Base-by-base conservation (phyloP, 1,140 invertebrate genomes). In the Steinernema khuongi region DNA sequence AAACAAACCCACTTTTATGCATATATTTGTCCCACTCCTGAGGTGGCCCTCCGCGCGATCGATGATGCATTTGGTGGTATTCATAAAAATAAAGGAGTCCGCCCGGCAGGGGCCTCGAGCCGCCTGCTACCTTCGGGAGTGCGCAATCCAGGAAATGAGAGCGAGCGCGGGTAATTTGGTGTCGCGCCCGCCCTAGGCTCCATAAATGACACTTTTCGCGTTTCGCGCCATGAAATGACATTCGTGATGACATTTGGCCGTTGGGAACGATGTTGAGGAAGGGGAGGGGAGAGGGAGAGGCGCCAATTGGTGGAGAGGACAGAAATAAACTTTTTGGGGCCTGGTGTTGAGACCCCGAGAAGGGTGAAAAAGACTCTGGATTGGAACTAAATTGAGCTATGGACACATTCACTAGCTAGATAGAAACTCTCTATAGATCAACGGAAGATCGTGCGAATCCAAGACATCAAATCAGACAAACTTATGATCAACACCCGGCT, bases 41-140 rank as follows among this genome's bases (percentile, higher is more conserved):
- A 7, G 36, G 50, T 22, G 50, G 50, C 50, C 50, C 50, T 17
- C 50, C 50, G 22, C 50, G 22, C 50, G 50, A 60, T 60, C 50
- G 50, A 60, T 60, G 50, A 60, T 60, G 50, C 50, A 14, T 60
- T 60, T 22, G 50, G 50, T 22, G 50, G 50, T 60, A 60, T 60
- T 60, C 50, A 60, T 60, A 60, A 60, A 60, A 60, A 60, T 60
- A 60, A 60, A 60, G 50, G 50, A 60, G 50, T 60, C 26, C 22
- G 50, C 26, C n/a, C 36, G n/a, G 36, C 36, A 7, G n/a, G 7
- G n/a, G 36, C 36, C 22, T 14, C 11, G 14, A 4, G 50, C 26
- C 14, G 50, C 7, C 19, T 17, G 50, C 14, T 22, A 22, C 14
- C 19, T 60, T 14, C 50, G 50, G 26, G 50, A n/a, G 36, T n/a